These are phyloP conservation scores for Plestiodon gilberti DNA, from an alignment of 2,113 vertebrate genomes.

Conservation along the genomic window DNA sequence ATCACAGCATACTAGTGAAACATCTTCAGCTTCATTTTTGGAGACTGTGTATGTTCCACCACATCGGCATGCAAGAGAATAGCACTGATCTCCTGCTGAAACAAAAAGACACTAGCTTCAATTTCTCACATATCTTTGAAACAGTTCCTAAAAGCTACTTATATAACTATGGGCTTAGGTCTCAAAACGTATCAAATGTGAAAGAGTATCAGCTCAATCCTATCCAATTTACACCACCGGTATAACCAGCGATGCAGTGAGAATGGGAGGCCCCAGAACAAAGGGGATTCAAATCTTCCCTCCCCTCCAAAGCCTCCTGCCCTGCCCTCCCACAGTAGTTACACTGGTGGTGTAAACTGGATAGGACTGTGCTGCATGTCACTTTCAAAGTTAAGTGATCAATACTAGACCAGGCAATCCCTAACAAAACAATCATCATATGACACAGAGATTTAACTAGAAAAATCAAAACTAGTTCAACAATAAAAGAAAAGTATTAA, in stretches of 20 bases:
- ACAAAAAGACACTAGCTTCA: slow-evolving; percentile 34
- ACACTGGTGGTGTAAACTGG: no score
- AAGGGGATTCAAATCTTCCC: no score
- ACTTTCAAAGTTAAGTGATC: not conserved
- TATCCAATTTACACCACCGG: no score
- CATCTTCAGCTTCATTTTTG: slow-evolving; percentile 71
- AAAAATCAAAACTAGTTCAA: not conserved
- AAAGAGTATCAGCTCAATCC: no score
- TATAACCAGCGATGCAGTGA: no score
- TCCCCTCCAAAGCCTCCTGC: no score
- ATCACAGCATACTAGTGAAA: slow-evolving; percentile 78
- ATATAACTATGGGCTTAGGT: not conserved
- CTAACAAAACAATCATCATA: not conserved
- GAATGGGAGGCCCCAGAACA: no score
- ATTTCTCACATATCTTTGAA: not conserved
- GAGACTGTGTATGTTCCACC: slow-evolving; percentile 78
- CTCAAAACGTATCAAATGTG: not conserved
- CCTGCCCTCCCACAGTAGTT: no score
- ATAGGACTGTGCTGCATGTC: no score
- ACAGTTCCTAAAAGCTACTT: slow-evolving; percentile 17
- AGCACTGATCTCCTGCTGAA: slow-evolving; percentile 74
- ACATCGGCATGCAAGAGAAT: slow-evolving; percentile 76
- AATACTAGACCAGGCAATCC: not conserved
- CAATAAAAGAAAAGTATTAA: not conserved
- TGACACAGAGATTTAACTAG: not conserved